A percentile compares a stretch with the other conserved stretches of the same genome.
Conservation (phyloP, 1,140 invertebrate genomes). For the Drosophila insularis region DNA sequence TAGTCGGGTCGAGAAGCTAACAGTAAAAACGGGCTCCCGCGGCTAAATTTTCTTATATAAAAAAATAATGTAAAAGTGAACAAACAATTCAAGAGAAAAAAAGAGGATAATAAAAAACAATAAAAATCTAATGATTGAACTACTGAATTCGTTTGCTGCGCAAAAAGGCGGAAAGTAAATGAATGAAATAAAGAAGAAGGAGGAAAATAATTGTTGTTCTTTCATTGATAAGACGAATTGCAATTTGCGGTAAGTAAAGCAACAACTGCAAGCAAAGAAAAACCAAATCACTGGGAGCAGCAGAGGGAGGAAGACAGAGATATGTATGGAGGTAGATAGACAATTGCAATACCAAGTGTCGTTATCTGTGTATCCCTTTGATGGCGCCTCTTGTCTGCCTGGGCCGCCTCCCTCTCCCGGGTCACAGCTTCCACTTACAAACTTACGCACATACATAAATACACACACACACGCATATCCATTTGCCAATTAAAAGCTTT, state of each 20-base stretch:
- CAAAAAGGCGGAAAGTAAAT: neutral
- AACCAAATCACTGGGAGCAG: neutral
- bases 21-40: neutral
- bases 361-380: constrained; percentile 29
- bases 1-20: too few species aligned
- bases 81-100: neutral
- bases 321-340: neutral
- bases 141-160: neutral
- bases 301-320: neutral
- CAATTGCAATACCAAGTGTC: neutral
- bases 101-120: neutral
- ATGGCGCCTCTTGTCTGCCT: constrained; percentile 11
- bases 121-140: neutral
- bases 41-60: neutral
- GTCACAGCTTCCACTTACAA: constrained; percentile 32
- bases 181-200: neutral
- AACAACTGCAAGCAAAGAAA: constrained; percentile 40
- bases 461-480: constrained; percentile 25
- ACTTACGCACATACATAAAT: constrained; percentile 6
- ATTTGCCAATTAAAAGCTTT: constrained; percentile 74
- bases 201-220: neutral
- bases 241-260: constrained; percentile 7
- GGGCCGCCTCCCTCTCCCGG: constrained; percentile 7
- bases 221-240: neutral
- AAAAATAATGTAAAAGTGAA: neutral